phyloP scores from a whole-genome alignment of 37 sponge, comb jelly and placozoan species.

The Lycopodina hypogea region DNA sequence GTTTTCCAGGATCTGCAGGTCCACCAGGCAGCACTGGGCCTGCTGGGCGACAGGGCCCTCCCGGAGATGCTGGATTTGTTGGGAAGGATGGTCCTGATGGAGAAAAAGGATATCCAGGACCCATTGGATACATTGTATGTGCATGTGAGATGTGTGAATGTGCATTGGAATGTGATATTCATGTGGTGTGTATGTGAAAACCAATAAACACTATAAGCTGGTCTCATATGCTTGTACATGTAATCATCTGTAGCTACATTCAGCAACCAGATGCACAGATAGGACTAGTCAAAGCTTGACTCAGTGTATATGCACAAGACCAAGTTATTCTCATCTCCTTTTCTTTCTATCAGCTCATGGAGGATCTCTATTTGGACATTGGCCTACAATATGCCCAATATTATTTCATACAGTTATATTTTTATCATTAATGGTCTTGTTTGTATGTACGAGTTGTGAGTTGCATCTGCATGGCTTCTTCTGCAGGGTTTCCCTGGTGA shows the following conservation, averaged over 20 bases:
- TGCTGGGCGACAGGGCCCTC: conserved; percentile 34
- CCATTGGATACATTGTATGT: conserved; percentile 59
- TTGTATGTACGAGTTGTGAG: not conserved
- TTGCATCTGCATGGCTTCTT: not conserved
- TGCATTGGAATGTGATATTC: not conserved
- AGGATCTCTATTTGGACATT: no score
- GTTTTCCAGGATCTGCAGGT: conserved; percentile 53
- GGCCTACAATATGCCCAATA: no score
- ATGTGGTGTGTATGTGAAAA: not conserved
- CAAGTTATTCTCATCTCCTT: no score
- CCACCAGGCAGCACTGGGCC: conserved; percentile 36
- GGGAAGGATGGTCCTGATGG: conserved; percentile 62
- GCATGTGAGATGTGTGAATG: not conserved
- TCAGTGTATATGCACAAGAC: no score
- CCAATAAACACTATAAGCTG: no score
- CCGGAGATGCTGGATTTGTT: conserved; percentile 41
- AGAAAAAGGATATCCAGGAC: conserved; percentile 37
- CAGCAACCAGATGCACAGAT: no score
- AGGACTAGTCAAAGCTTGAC: no score
- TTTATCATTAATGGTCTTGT: no score
- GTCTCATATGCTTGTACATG: no score
- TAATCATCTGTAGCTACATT: no score
- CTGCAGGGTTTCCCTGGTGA: conserved; percentile 44
- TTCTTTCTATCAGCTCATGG: no score
- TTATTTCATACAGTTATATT: no score